These are phyloP conservation scores for Podocnemis expansa DNA, from an alignment of 2,113 vertebrate species.

Conservation along the genomic window DNA sequence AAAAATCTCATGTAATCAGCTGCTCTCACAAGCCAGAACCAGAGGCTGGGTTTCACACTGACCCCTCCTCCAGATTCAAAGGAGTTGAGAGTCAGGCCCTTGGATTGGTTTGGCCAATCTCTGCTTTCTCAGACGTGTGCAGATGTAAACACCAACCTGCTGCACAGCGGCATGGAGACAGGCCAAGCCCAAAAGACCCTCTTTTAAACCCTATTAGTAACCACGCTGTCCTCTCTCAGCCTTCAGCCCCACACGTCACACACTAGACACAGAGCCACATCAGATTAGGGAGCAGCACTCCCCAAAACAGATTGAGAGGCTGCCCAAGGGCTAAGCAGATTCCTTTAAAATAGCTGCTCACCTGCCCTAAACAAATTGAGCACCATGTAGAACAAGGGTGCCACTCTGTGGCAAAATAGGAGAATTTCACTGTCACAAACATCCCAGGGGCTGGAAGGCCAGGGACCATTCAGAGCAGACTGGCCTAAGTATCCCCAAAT, in stretches of 20 bases:
- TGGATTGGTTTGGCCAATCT: not conserved
- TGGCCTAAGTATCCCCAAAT: fast-evolving
- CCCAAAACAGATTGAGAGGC: not conserved
- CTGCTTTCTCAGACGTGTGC: not conserved
- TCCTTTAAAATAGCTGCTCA: not conserved
- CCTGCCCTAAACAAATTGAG: not conserved
- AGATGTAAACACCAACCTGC: not conserved
- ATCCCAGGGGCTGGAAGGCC: not conserved
- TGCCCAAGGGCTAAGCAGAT: too few species aligned
- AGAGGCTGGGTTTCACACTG: not conserved
- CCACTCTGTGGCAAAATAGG: slow-evolving; percentile 31
- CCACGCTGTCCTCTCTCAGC: not conserved
- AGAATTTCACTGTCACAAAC: not conserved
- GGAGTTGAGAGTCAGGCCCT: not conserved
- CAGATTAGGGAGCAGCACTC: not conserved
- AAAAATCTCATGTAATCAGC: not conserved
- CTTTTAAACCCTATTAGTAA: not conserved
- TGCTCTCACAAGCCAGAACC: not conserved
- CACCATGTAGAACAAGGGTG: slow-evolving; percentile 44
- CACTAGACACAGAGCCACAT: not conserved
- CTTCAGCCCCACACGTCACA: not conserved
- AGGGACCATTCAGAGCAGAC: fast-evolving
- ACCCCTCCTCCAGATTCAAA: not conserved
- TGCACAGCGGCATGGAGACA: not conserved
- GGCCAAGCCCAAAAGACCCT: not conserved